Base-by-base conservation (phyloP, 64 coral and sea anemone genomes). In the Montipora efflorescens region DNA sequence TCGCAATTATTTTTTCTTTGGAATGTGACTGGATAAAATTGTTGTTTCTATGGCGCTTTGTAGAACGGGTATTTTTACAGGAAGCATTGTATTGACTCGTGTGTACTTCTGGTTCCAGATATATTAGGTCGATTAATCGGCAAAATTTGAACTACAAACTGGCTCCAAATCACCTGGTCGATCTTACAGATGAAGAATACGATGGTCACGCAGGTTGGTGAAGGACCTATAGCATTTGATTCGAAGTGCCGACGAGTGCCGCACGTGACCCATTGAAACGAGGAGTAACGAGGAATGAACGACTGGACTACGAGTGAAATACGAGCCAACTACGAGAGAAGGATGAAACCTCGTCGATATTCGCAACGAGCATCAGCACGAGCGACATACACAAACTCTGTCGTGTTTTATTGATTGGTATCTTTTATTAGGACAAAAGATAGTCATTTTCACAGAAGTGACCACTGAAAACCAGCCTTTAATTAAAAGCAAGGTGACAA, bases 41-140 rank as follows among this genome's bases (percentile, higher is more conserved):
- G 36, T 36, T 36, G 36, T 0, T 36, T 36, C 1, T 36, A 36
- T 36, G 36, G 36, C 36, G 0, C 36, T 36, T 36, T 36, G 36
- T 36, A 36, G 36, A 0, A 64, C 3, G 0, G 14, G 8, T 15
- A 64, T 1, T 55, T 64, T 64, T 12, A 71, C 68, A 21, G 0
- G 3, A 21, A 4, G 20, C 3, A 5, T 71, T 71, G 8, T 71
- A 4, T 0, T 43, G 16, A 64, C 4, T 82, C 14, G 8, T 74
- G 8, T 55, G 73, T 6, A 8, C 46, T 4, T 75, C 53, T 51
- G 69, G 5, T 91, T 81, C 90, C 64, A 97, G 95, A 82, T 98
- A 91, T 61, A 98, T 98, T 59, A 91, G 94, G 11, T 93, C 96
- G 7, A 95, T 95, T 47, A 98, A 98, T 90, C 73, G 96, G 46